Evolutionary conservation across 2,113 vertebrate genomes (phyloP).

Genomic region (Megalops atlanticus): DNA sequence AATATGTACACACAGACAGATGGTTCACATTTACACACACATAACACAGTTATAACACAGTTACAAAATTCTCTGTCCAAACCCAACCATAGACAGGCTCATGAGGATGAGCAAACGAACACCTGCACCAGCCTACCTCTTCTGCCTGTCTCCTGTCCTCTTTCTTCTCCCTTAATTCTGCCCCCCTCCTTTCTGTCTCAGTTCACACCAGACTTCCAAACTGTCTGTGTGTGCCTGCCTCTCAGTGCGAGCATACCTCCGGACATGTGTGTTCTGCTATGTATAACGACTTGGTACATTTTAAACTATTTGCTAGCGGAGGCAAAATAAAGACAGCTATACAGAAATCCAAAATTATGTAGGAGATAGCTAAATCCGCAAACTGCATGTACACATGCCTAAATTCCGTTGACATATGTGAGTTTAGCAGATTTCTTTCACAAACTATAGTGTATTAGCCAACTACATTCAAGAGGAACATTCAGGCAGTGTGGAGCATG

Average conservation of each 20-base stretch:
- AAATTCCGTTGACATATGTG: background rate
- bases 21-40: background rate
- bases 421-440: background rate
- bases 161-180: background rate
- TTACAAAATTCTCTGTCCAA: background rate
- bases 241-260: background rate
- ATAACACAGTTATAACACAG: background rate
- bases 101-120: background rate
- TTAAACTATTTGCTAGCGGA: background rate
- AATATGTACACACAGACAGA: background rate
- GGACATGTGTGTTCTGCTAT: background rate
- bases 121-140: background rate
- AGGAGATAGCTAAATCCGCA: background rate
- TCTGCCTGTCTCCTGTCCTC: background rate
- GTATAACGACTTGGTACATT: constrained; percentile 1
- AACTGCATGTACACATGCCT: background rate
- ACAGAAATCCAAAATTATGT: background rate
- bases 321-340: background rate
- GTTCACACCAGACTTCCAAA: constrained; percentile 1
- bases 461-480: background rate
- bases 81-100: background rate
- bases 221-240: background rate
- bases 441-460: background rate
- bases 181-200: background rate
- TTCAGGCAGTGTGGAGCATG: background rate